Conservation (phyloP, 2,113 vertebrate genomes). For the Nyctibius bracteatus region DNA sequence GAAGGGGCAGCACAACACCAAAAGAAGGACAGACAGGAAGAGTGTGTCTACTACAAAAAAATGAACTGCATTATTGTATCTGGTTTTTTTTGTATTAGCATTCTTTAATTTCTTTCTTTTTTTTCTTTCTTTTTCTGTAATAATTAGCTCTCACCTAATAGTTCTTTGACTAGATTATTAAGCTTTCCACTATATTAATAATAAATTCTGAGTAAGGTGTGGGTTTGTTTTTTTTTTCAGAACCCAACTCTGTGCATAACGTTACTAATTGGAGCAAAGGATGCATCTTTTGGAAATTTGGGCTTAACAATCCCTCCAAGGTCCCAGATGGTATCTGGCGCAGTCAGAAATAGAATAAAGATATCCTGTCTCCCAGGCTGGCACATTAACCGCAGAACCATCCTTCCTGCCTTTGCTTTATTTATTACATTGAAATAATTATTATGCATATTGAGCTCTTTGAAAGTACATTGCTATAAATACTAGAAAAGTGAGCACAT, state of each 20-base stretch:
- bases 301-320: not conserved
- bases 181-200: not conserved
- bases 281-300: not conserved
- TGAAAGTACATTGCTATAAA: slow-evolving; percentile 55
- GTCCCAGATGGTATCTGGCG: slow-evolving; percentile 5
- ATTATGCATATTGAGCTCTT: slow-evolving; percentile 48
- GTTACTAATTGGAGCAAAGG: not conserved
- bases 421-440: slow-evolving; percentile 61
- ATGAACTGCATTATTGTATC: not conserved
- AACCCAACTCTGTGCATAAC: not conserved
- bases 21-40: not conserved
- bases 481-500: slow-evolving; percentile 6
- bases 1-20: not conserved
- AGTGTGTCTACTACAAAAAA: not conserved
- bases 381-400: slow-evolving; percentile 27
- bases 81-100: not conserved
- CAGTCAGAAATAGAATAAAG: slow-evolving; percentile 40
- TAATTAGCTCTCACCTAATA: not conserved
- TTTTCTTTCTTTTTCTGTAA: not conserved
- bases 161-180: not conserved
- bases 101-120: not conserved
- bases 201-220: not conserved
- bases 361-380: slow-evolving; percentile 50
- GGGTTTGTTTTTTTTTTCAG: fast-evolving
- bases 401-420: slow-evolving; percentile 56